Conservation (phyloP, 23 tunicate species). For the Halocynthia roretzi region DNA sequence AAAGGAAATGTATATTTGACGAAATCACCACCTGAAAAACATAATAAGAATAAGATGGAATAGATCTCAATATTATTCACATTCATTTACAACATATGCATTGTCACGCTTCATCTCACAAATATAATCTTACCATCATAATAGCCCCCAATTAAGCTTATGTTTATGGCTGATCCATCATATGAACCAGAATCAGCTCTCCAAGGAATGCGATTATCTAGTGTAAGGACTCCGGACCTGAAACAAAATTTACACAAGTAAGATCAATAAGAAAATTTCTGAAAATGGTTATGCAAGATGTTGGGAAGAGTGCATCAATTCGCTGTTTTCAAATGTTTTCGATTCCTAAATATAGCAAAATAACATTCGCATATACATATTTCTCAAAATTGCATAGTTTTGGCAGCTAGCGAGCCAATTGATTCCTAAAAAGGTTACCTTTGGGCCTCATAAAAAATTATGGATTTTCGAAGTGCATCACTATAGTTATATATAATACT, state of each 20-base stretch:
- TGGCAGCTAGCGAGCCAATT: no score
- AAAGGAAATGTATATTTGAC: constrained; percentile 76
- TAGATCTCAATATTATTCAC: neutral
- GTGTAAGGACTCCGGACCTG: constrained; percentile 53
- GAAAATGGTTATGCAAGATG: no score
- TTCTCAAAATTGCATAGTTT: neutral
- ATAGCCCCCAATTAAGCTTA: constrained; percentile 64
- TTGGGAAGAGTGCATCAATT: no score
- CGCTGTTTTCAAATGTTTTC: no score
- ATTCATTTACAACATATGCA: neutral
- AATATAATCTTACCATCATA: constrained; percentile 59
- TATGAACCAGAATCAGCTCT: constrained; percentile 49
- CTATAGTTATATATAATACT: constrained; percentile 12
- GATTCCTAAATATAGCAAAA: no score
- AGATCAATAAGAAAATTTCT: neutral
- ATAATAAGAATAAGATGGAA: neutral
- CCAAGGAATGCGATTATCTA: constrained; percentile 55
- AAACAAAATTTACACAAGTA: neutral
- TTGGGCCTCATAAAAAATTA: constrained; percentile 84
- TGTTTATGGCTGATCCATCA: constrained; percentile 36
- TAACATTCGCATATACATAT: neutral
- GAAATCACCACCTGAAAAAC: constrained; percentile 37
- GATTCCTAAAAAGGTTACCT: constrained; percentile 19
- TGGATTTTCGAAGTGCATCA: constrained; percentile 37
- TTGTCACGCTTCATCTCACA: neutral